A percentile compares a stretch with the other conserved stretches of the same genome.
phyloP scores from a whole-genome alignment of 2,113 vertebrate genomes.

The Laticauda colubrina region DNA sequence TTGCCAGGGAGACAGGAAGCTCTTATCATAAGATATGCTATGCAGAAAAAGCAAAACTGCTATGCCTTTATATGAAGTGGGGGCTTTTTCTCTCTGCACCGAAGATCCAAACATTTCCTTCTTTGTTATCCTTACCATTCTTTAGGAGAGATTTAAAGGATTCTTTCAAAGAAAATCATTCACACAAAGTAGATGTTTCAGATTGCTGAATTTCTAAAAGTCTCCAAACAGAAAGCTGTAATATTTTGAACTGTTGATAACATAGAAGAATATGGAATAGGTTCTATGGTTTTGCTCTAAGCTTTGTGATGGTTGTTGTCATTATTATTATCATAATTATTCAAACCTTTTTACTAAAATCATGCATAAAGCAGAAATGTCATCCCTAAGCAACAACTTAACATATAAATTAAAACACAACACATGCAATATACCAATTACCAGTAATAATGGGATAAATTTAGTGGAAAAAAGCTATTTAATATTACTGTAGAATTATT shows the following conservation, averaged over 20 bases:
- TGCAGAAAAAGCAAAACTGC: slow-evolving; percentile 44
- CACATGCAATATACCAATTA: not conserved
- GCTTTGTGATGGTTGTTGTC: not conserved
- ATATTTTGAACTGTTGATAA: not conserved
- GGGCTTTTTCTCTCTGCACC: not conserved
- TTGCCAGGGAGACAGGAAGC: slow-evolving; percentile 55
- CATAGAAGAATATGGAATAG: not conserved
- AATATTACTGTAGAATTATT: not conserved
- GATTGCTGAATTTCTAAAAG: not conserved
- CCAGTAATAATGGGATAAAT: not conserved
- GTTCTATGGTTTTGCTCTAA: not conserved
- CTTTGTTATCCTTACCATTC: not conserved
- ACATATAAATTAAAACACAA: not conserved
- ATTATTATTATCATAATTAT: not conserved
- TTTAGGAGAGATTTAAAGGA: not conserved
- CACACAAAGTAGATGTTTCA: not conserved
- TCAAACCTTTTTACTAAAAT: not conserved
- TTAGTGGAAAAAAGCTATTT: not conserved
- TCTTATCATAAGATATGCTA: slow-evolving; percentile 17
- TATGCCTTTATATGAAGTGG: slow-evolving; percentile 25
- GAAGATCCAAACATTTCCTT: not conserved
- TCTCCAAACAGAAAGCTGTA: not conserved
- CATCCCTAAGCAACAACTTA: not conserved
- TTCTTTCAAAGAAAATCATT: not conserved
- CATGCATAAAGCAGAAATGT: not conserved